Evolutionary conservation across 2,113 vertebrate species (phyloP), one percentile per base, ranked within the genome.

Genomic region (Ciconia maguari): DNA sequence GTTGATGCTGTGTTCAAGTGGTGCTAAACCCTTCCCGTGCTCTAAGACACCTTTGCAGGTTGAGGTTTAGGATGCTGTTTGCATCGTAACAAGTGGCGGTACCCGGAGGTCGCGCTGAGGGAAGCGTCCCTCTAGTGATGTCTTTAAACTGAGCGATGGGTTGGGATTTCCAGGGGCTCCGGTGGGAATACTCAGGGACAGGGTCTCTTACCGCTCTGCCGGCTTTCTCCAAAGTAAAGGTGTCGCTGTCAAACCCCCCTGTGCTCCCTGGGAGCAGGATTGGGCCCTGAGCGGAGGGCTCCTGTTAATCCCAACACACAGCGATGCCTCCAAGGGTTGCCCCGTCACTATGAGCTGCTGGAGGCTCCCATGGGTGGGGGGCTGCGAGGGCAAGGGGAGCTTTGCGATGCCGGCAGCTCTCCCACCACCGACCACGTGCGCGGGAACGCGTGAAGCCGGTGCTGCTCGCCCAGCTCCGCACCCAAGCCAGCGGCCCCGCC

Each of bases 291-390:
- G 29, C 8, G 1, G 38, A 48, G 30, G 34, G 13, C 13, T 87
- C 17, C 34, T 0, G 0, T 54, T 61, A 38, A 16, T 24, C 26
- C 24, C 30, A 11, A 5, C 14, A 5, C 24, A 7, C 38, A 44
- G 32, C 4, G 1, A 6, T 25, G 60, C 70, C 71, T 52, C 16
- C 30, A 11, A 3, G 44, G n/a, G 57, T 25, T 55, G 7, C 9
- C 62, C 69, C 3, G 0, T 24, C 7, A 0, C 22, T 10, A 0
- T 7, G 76, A 44, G 17, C 62, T 71, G 52, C 41, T 69, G 16
- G 49, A 80, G 71, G 34, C 36, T 77, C 25, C 6, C 1, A 2
- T 2, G 16, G 77, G 30, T 5, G 0, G 1, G 41, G 66, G 44
- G 16, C 55, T 61, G 3, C 2, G 14, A 41, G 36, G 36, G 11